Conservation (phyloP, 2,113 vertebrate species). For the Hipposideros armiger region DNA sequence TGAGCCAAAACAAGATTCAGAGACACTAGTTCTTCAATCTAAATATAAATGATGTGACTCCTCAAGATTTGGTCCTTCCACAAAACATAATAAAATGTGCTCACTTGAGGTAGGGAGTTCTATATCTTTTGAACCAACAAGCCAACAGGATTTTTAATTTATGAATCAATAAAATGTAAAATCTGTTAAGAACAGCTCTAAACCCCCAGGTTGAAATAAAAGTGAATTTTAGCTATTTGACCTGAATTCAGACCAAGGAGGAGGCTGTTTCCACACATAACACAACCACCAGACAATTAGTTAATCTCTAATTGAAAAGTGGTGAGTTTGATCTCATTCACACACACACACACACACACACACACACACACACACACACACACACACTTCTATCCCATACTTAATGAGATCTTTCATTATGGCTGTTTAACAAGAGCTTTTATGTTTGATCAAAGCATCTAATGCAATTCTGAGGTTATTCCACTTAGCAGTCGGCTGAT, state of each 20-base stretch:
- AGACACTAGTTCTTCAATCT: not conserved
- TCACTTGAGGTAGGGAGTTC: not conserved
- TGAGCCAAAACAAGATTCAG: not conserved
- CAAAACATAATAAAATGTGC: not conserved
- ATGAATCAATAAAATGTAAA: not conserved
- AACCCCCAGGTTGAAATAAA: not conserved
- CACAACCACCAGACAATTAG: not conserved
- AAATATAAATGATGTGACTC: not conserved
- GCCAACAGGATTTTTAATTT: not conserved
- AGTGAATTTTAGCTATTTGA: not conserved
- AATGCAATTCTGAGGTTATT: slow-evolving; percentile 55
- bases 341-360: not conserved
- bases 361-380: not conserved
- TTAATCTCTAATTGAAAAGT: not conserved
- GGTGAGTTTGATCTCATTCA: not conserved
- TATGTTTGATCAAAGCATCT: slow-evolving; percentile 55
- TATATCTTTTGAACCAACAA: not conserved
- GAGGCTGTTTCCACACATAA: not conserved
- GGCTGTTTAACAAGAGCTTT: slow-evolving; percentile 56
- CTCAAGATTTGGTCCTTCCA: not conserved
- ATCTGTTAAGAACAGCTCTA: not conserved
- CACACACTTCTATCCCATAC: not conserved
- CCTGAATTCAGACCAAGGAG: not conserved
- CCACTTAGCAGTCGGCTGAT: slow-evolving; percentile 4
- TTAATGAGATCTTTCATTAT: slow-evolving; percentile 69